These are phyloP conservation scores for Diabrotica virgifera DNA, from an alignment of 1,140 invertebrate species.

Conservation along the genomic window DNA sequence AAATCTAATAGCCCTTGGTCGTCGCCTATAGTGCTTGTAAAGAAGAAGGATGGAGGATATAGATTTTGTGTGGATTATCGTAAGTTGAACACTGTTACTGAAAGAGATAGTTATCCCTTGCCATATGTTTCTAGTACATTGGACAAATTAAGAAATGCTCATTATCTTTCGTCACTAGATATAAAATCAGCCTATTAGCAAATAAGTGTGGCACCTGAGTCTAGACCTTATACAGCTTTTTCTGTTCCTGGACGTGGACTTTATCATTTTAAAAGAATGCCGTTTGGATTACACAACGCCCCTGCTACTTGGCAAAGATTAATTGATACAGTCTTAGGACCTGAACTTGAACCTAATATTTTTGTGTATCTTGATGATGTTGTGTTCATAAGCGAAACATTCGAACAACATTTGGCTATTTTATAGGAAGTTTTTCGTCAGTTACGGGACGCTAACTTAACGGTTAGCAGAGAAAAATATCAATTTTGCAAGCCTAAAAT, in stretches of 20 bases:
- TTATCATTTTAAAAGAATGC: conserved; percentile 38
- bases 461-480: no score
- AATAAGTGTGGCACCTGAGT: conserved; percentile 33
- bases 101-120: no score
- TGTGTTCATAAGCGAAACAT: not conserved
- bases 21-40: no score
- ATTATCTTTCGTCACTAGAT: conserved; percentile 35
- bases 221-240: conserved; percentile 40
- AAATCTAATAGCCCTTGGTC: no score
- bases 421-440: conserved; percentile 2
- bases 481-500: conserved; percentile 1
- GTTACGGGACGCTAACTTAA: no score
- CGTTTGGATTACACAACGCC: no score
- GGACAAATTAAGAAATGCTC: conserved; percentile 11
- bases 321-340: conserved; percentile 1
- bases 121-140: conserved; percentile 17
- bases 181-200: conserved; percentile 41
- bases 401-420: conserved; percentile 5
- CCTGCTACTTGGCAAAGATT: no score
- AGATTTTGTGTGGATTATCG: conserved; percentile 17
- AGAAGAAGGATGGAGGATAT: no score
- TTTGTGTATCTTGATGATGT: conserved; percentile 12
- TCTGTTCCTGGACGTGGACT: conserved; percentile 34
- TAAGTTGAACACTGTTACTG: conserved; percentile 29
- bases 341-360: conserved; percentile 7